These are phyloP conservation scores for Tokudaia tokunoshimensis DNA, from an alignment of 2,797 vertebrate species.

Conservation along the genomic window DNA sequence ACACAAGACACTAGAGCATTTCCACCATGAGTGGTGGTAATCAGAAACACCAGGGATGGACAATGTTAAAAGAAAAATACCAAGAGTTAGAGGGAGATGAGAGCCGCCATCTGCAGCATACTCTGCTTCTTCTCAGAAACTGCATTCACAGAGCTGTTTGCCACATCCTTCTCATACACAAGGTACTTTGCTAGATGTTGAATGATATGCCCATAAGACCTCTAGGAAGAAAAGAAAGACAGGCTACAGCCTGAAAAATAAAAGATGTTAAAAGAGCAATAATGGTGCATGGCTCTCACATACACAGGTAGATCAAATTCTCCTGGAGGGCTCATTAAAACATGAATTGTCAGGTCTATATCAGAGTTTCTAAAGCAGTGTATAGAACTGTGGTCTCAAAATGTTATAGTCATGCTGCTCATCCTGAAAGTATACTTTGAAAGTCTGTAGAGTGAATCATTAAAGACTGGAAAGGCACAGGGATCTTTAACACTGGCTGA, in stretches of 20 bases:
- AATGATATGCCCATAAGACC: not conserved
- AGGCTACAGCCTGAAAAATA: not conserved
- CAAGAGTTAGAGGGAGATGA: too few species aligned
- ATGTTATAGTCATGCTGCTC: not conserved
- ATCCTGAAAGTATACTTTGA: not conserved
- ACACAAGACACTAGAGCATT: not conserved
- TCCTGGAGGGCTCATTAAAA: conserved; percentile 1
- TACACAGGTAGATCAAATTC: not conserved
- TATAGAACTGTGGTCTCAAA: not conserved
- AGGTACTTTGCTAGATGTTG: not conserved
- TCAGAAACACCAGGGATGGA: not conserved
- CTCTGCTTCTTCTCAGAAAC: conserved; percentile 31
- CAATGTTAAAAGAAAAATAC: not conserved
- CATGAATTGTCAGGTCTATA: not conserved
- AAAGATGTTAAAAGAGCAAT: not conserved
- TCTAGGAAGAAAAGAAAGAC: not conserved
- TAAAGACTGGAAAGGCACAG: not conserved
- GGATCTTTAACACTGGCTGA: not conserved
- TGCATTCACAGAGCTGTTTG: not conserved
- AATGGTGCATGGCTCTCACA: not conserved
- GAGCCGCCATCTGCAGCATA: too few species aligned
- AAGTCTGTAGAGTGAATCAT: not conserved
- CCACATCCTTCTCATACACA: not conserved
- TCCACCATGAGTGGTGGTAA: not conserved
- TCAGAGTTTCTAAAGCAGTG: not conserved